These are phyloP conservation scores for Gracilinanus agilis DNA, from an alignment of 2,113 vertebrate genomes.

Conservation along the genomic window DNA sequence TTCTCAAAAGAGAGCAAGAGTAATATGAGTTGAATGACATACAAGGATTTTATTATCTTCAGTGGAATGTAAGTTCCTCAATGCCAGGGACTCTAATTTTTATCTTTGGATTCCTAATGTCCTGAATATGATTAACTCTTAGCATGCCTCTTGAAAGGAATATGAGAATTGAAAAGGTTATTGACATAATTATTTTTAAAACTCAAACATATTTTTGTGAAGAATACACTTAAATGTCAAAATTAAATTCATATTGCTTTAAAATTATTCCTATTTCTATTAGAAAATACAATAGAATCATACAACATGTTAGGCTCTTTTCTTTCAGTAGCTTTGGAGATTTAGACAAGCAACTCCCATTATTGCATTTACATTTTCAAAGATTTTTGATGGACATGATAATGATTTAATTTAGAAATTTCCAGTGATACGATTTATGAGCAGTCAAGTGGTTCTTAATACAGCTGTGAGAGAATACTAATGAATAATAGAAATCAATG, in stretches of 20 bases:
- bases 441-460: neutral
- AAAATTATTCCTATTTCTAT: neutral
- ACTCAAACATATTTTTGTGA: neutral
- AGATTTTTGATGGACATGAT: neutral
- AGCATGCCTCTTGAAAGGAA: neutral
- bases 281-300: neutral
- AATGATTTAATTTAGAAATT: neutral
- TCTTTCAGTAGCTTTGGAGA: neutral
- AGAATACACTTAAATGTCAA: neutral
- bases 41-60: neutral
- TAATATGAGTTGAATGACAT: neutral
- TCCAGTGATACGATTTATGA: neutral
- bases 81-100: neutral
- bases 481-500: slow-evolving; percentile 3
- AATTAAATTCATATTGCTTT: neutral
- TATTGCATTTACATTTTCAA: neutral
- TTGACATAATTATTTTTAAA: neutral
- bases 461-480: neutral
- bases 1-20: neutral
- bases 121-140: neutral
- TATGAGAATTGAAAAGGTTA: neutral
- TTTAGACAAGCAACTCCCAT: neutral
- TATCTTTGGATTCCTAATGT: neutral
- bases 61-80: neutral
- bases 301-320: neutral